Conservation (phyloP, 2,113 vertebrate genomes). For the Microtus oregoni region DNA sequence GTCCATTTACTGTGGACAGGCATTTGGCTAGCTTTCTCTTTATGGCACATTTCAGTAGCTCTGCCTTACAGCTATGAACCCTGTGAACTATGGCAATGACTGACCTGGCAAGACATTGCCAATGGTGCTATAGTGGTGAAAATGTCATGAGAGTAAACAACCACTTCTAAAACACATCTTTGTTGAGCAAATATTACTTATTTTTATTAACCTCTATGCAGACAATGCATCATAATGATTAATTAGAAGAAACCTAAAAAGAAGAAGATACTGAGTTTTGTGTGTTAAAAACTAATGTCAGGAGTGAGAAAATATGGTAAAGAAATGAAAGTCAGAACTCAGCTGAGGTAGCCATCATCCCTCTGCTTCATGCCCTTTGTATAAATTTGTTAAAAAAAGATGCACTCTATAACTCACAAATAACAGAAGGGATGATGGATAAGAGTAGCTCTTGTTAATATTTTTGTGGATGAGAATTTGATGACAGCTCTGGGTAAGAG, state of each 20-base stretch:
- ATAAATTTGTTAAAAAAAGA: not conserved
- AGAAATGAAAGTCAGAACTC: not conserved
- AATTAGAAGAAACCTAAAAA: slow-evolving; percentile 13
- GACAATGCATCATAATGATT: not conserved
- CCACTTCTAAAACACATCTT: slow-evolving; percentile 7
- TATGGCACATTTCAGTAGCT: not conserved
- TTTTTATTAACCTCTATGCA: slow-evolving; percentile 38
- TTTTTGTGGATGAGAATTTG: not conserved
- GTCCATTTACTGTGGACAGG: not conserved
- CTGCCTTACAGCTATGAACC: not conserved
- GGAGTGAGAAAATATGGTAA: not conserved
- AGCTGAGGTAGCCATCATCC: not conserved
- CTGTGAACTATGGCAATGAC: not conserved
- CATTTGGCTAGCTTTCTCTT: slow-evolving; percentile 43
- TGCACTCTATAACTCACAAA: not conserved
- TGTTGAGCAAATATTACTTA: not conserved
- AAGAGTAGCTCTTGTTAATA: not conserved
- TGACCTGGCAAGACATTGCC: not conserved
- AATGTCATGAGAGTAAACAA: not conserved
- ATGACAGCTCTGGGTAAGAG: not conserved
- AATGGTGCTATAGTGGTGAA: not conserved
- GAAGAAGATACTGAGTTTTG: slow-evolving; percentile 15
- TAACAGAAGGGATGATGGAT: not conserved
- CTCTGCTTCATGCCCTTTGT: not conserved
- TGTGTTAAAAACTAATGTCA: slow-evolving; percentile 33